These are phyloP conservation scores for Meloidogyne chitwoodi DNA, from an alignment of 1,140 invertebrate species.

Conservation along the genomic window DNA sequence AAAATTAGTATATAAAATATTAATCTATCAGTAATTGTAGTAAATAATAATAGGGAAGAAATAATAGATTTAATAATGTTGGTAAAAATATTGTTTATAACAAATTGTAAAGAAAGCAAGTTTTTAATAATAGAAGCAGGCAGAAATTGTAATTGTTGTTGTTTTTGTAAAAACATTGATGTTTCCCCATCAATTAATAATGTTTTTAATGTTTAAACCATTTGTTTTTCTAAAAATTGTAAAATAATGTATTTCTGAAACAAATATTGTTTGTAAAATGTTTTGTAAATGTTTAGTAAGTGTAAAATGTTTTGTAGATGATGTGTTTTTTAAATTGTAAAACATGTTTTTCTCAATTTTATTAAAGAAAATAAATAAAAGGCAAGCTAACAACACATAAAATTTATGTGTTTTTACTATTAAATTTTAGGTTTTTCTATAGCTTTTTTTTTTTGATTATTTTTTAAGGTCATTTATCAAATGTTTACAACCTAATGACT, in stretches of 20 bases:
- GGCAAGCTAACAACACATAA: background rate
- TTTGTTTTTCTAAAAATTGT: background rate
- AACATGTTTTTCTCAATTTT: no score
- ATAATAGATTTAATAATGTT: background rate
- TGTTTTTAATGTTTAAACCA: background rate
- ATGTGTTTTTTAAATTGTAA: no score
- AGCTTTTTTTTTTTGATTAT: background rate
- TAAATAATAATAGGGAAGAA: background rate
- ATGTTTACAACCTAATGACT: background rate
- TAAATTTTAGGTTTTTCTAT: background rate
- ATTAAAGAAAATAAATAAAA: no score
- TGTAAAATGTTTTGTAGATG: no score
- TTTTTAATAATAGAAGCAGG: background rate
- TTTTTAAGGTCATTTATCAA: background rate
- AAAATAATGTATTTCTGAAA: no score
- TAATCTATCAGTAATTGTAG: background rate
- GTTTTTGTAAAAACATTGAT: background rate
- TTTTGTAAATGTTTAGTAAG: no score
- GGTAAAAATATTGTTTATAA: background rate
- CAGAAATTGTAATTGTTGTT: background rate
- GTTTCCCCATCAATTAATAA: background rate
- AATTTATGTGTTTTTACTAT: background rate
- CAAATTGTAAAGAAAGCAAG: background rate
- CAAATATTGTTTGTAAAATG: no score
- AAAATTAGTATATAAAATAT: background rate